These are phyloP conservation scores for Noctuana brunneofusca DNA, from an alignment of 2,888 invertebrate genomes.

Conservation along the genomic window DNA sequence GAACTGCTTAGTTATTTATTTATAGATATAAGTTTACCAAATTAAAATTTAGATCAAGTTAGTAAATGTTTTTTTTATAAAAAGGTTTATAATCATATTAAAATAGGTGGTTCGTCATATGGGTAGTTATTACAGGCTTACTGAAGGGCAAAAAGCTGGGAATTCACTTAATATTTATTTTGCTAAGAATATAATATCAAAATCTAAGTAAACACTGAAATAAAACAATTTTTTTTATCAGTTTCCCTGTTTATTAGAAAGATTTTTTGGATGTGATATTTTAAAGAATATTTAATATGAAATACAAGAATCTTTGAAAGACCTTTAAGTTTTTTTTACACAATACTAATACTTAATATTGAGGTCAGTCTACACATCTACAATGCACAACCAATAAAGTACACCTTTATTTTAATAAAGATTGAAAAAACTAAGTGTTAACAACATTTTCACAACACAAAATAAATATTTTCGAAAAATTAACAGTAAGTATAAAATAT, in stretches of 20 bases:
- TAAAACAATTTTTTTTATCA: constrained; percentile 6
- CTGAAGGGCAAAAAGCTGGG: too few species aligned
- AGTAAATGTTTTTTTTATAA: constrained; percentile 27
- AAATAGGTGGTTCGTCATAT: too few species aligned
- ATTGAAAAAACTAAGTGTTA: constrained; percentile 14
- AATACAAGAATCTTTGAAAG: constrained; percentile 17
- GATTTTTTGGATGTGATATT: constrained; percentile 4
- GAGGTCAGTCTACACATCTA: constrained; percentile 38
- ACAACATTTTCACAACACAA: constrained; percentile 40
- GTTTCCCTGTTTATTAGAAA: constrained; percentile 14
- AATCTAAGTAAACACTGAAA: not conserved
- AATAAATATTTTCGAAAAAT: constrained; percentile 39
- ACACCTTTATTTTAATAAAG: constrained; percentile 16
- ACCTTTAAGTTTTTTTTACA: not conserved
- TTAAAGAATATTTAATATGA: constrained; percentile 18
- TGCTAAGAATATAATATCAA: too few species aligned
- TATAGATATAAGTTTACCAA: constrained; percentile 37
- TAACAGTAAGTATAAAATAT: constrained; percentile 34
- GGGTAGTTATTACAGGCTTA: too few species aligned
- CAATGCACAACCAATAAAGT: constrained; percentile 10
- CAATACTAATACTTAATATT: constrained; percentile 17
- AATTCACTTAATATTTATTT: too few species aligned
- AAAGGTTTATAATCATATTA: too few species aligned
- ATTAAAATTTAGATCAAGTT: constrained; percentile 30
- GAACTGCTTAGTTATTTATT: constrained; percentile 81